These are phyloP conservation scores for Platycheirus rosarum DNA, from an alignment of 2,888 invertebrate genomes.

Conservation along the genomic window DNA sequence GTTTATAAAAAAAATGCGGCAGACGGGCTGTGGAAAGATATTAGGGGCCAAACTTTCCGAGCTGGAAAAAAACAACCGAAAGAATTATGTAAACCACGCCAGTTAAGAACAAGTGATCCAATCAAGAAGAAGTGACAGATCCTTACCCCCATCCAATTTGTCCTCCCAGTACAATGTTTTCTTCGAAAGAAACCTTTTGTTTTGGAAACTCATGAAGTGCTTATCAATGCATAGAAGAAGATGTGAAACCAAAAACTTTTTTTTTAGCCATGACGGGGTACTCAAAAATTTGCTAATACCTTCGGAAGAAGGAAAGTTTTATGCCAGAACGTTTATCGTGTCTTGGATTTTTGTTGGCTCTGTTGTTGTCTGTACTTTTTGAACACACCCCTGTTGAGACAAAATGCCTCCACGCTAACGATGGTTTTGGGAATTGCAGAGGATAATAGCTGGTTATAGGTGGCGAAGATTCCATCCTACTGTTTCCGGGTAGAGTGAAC, in stretches of 20 bases:
- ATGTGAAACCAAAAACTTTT: conserved; percentile 71
- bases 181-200: conserved; percentile 35
- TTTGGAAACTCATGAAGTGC: conserved; percentile 64
- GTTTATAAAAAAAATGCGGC: not conserved
- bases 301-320: conserved; percentile 65
- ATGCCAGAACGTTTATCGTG: conserved; percentile 63
- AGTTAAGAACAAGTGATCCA: conserved; percentile 73
- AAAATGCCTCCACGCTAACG: conserved; percentile 59
- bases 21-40: conserved; percentile 6
- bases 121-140: conserved; percentile 71
- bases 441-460: conserved; percentile 33
- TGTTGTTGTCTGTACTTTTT: conserved; percentile 19
- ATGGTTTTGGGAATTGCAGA: conserved; percentile 49
- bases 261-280: conserved; percentile 50
- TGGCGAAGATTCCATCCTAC: not conserved
- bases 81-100: conserved; percentile 42
- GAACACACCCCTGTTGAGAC: conserved; percentile 6
- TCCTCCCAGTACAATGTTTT: conserved; percentile 35
- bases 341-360: conserved; percentile 26
- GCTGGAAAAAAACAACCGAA: conserved; percentile 38
- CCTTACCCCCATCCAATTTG: not conserved
- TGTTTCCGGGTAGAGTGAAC: conserved; percentile 13
- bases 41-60: conserved; percentile 69
- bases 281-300: conserved; percentile 72
- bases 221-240: conserved; percentile 66